Conservation (phyloP, 2,113 vertebrate species). For the Lagopus leucura region DNA sequence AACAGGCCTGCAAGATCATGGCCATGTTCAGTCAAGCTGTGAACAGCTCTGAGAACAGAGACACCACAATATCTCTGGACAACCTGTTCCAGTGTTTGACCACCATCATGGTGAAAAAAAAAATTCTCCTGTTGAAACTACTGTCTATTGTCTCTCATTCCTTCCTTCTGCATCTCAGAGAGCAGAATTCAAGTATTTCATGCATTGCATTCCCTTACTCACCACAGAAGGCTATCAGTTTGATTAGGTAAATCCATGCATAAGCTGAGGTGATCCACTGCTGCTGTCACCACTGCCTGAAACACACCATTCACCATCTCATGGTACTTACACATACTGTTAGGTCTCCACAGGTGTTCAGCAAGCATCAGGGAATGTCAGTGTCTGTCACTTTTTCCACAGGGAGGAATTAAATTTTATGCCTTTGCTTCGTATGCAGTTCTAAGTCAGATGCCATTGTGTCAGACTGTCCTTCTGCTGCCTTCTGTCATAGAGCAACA, state of each 20-base stretch:
- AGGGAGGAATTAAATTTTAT: not conserved
- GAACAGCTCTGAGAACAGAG: not conserved
- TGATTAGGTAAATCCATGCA: too few relatives aligned
- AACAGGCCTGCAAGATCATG: not conserved
- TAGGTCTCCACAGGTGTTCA: too few relatives aligned
- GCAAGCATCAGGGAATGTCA: not conserved
- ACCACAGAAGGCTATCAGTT: too few relatives aligned
- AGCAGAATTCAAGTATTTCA: not conserved
- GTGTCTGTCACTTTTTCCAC: not conserved
- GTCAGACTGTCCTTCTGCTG: not conserved
- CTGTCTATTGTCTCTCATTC: not conserved
- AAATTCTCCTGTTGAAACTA: not conserved
- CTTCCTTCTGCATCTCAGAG: not conserved
- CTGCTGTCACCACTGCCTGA: too few relatives aligned
- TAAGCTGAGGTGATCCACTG: too few relatives aligned
- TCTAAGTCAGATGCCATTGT: not conserved
- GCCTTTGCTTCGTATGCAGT: not conserved
- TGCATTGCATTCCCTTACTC: not conserved
- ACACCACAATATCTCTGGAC: not conserved
- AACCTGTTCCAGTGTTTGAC: not conserved
- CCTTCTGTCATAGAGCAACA: not conserved
- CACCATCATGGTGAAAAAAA: rapidly evolving
- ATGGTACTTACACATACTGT: too few relatives aligned
- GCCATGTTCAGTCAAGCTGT: not conserved
- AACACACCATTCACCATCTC: too few relatives aligned